phyloP scores from a whole-genome alignment of 2,888 invertebrate genomes.

The Lycia hirtaria region DNA sequence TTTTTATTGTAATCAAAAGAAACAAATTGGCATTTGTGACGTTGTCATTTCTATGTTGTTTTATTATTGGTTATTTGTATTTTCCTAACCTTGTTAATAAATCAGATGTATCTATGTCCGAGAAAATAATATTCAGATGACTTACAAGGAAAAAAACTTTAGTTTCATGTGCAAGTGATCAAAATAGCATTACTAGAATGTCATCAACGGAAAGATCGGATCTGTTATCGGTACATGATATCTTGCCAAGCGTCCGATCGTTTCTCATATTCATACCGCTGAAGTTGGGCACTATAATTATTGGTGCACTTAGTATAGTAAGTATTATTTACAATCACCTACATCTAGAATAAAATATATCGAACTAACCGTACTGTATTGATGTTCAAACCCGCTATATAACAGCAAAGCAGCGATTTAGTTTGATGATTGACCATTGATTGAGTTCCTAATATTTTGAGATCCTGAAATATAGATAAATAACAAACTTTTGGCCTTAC shows the following conservation, averaged over 20 bases:
- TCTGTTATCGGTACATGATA: neutral
- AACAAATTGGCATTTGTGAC: neutral
- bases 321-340: neutral
- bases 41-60: neutral
- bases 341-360: neutral
- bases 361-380: too few species aligned
- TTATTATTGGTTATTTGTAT: neutral
- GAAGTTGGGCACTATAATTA: neutral
- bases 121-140: neutral
- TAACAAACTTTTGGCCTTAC: too few species aligned
- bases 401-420: too few species aligned
- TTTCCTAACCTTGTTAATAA: neutral
- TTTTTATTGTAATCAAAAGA: neutral
- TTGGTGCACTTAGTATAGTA: neutral
- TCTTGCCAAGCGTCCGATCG: neutral
- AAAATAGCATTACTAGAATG: neutral
- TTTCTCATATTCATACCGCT: conserved; percentile 2
- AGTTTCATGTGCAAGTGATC: neutral
- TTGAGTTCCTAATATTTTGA: too few species aligned
- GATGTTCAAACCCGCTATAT: too few species aligned
- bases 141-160: neutral
- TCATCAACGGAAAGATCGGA: neutral
- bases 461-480: too few species aligned
- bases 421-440: too few species aligned
- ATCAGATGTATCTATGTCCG: neutral